Percentiles rank a stretch among this genome's conserved stretches.
phyloP scores from a whole-genome alignment of 2,797 vertebrate species.

The Gadopsis marmoratus region DNA sequence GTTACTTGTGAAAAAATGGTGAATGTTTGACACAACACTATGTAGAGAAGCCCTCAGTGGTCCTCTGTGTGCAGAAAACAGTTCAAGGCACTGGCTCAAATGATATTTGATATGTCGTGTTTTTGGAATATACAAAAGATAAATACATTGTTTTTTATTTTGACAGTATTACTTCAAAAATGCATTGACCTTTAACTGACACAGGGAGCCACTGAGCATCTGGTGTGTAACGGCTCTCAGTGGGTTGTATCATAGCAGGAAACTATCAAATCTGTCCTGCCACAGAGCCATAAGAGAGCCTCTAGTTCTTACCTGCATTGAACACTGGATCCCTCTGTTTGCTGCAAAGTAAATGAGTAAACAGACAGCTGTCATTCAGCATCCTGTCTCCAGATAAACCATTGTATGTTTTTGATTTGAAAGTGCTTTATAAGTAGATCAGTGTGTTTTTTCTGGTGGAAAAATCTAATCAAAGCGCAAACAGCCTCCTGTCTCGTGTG shows the following conservation, averaged over 20 bases:
- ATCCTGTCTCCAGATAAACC: conserved; percentile 8
- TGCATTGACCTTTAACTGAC: conserved; percentile 23
- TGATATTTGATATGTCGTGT: background rate
- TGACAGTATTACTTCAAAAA: background rate
- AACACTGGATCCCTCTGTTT: conserved; percentile 98
- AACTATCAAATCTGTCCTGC: conserved; percentile 10
- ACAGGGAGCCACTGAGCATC: conserved; percentile 53
- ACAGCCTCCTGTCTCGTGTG: background rate
- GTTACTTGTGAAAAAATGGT: conserved; percentile 54
- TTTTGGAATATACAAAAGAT: conserved; percentile 1
- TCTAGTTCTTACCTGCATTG: conserved; percentile 92
- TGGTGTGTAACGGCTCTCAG: conserved; percentile 22
- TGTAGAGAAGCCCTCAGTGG: conserved; percentile 2
- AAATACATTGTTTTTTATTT: background rate
- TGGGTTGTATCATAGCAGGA: conserved; percentile 19
- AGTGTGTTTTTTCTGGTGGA: background rate
- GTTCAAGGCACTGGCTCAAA: conserved; percentile 1
- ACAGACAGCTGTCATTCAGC: conserved; percentile 72
- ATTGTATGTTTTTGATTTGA: conserved; percentile 26
- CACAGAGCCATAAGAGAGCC: conserved; percentile 28
- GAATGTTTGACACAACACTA: conserved; percentile 40
- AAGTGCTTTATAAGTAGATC: conserved; percentile 13
- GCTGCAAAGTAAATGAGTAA: conserved; percentile 85
- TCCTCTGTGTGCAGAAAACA: conserved; percentile 38
- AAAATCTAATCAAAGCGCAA: background rate